Base-by-base conservation (phyloP, 2,113 vertebrate species). In the Zonotrichia leucophrys region DNA sequence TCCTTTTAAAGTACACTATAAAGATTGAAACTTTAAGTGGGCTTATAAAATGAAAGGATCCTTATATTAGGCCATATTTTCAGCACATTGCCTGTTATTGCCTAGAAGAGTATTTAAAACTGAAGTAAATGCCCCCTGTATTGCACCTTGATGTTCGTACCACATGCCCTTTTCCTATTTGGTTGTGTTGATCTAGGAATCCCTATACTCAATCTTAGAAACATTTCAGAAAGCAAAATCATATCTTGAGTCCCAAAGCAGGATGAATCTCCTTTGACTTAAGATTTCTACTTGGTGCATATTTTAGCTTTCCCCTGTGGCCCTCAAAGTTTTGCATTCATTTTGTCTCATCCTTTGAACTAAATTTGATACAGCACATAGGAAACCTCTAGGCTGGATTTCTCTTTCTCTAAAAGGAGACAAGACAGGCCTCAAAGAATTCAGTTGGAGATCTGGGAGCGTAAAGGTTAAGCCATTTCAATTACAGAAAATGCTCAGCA, bases 31-130 rank as follows among this genome's bases (percentile, higher is more conserved):
- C 5, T 84, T 87, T 91, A 94, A 94, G 52, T 83, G 82, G 44
- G 39, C 60, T 96, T 92, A 64, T 89, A 96, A 97, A 93, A 90
- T 33, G 49, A 76, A 89, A 94, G 58, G 46, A 92, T 82, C 55
- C 47, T 86, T 94, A n/a, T 81, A 28, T 90, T 83, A 90, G 73
- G 64, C 60, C 37, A 15, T 88, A 72, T 94, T 96, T 96, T 87
- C 88, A 96, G 55, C 73, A 86, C 39, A 37, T 70, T 85, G 42
- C 70, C 75, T 77, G 15, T 83, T 96, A 90, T n/a, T 52, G 47
- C 62, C 60, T 92, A 42, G 31, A 93, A 92, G 30, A 63, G 6
- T 75, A 81, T 56, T 93, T 84, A 82, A 90, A 92, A 90, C 37
- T 73, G 4, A 77, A 83, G 42, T 14, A 69, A 86, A 92, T 78